phyloP scores from a whole-genome alignment of 2,113 vertebrate species.

The Pseudorectes ferrugineus region DNA sequence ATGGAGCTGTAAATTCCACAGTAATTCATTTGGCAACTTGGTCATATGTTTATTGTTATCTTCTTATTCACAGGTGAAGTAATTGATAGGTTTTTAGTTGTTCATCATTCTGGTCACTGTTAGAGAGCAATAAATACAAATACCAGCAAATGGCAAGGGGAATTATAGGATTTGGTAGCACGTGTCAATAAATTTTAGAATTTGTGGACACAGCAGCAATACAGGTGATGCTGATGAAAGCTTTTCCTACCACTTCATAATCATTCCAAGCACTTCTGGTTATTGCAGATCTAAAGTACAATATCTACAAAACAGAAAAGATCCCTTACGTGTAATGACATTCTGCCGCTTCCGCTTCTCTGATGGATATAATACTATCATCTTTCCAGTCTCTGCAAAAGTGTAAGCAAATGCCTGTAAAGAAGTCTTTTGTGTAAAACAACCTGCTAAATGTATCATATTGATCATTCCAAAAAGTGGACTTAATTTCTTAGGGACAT shows the following conservation, averaged over 20 bases:
- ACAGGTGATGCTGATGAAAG: background rate
- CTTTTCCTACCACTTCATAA: background rate
- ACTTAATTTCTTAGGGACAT: background rate
- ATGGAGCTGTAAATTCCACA: background rate
- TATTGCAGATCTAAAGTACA: background rate
- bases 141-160: background rate
- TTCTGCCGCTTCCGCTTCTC: background rate
- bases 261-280: background rate
- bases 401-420: background rate
- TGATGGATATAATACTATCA: background rate
- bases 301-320: background rate
- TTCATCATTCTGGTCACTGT: background rate
- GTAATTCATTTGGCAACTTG: background rate
- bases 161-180: background rate
- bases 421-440: background rate
- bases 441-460: background rate
- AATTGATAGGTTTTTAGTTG: background rate
- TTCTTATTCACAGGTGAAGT: background rate
- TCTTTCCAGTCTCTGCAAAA: background rate
- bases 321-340: background rate
- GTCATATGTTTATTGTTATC: background rate
- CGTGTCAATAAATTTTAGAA: background rate
- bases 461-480: background rate
- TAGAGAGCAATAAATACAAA: background rate
- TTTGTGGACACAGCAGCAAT: background rate